These are phyloP conservation scores for Chrysolina oricalcia DNA, from an alignment of 2,888 invertebrate genomes.

Conservation along the genomic window DNA sequence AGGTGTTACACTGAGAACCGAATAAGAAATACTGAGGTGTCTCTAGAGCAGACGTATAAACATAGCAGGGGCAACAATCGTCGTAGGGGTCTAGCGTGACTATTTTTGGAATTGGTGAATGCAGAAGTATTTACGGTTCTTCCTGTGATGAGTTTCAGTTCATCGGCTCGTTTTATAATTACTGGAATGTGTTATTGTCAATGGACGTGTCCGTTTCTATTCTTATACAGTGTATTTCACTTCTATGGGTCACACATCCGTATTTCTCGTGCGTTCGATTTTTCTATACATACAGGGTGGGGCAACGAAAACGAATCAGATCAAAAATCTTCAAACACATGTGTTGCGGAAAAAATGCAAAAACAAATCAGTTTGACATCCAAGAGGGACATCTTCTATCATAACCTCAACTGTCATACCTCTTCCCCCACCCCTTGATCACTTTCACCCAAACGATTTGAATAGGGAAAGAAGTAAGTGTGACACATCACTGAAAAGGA, in stretches of 20 bases:
- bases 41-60: conserved; percentile 32
- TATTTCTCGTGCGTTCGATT: too few species aligned
- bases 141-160: conserved; percentile 24
- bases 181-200: conserved; percentile 14
- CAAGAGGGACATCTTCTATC: too few species aligned
- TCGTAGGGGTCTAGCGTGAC: conserved; percentile 43
- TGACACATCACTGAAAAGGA: too few species aligned
- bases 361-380: too few species aligned
- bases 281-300: too few species aligned
- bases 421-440: too few species aligned
- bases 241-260: background rate
- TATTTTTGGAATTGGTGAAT: conserved; percentile 51
- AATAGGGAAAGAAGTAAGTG: too few species aligned
- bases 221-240: background rate
- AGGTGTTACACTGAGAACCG: conserved; percentile 7
- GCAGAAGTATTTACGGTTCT: conserved; percentile 29
- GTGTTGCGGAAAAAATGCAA: too few species aligned
- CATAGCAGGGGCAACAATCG: conserved; percentile 36
- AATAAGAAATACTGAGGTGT: background rate
- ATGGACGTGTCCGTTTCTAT: background rate
- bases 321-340: too few species aligned
- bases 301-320: too few species aligned
- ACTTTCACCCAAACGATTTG: too few species aligned
- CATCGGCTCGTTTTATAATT: conserved; percentile 7
- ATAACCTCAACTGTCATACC: too few species aligned